These are phyloP conservation scores for Rhegmatorhina hoffmannsi DNA, from an alignment of 2,113 vertebrate genomes.

Conservation along the genomic window DNA sequence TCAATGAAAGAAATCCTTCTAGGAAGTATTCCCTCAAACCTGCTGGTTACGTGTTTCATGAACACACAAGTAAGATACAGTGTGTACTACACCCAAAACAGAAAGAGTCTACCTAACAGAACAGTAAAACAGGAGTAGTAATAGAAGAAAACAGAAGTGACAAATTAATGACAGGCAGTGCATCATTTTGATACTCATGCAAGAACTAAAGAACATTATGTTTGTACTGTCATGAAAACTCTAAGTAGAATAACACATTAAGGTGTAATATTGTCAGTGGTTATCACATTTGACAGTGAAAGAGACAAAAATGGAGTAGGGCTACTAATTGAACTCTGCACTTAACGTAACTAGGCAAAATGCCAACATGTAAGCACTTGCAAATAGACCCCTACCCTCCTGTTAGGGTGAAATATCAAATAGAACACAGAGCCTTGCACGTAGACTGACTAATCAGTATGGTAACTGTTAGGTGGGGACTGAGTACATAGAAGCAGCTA, in stretches of 20 bases:
- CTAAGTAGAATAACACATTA: background rate
- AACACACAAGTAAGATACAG: background rate
- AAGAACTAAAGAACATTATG: background rate
- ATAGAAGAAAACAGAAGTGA: background rate
- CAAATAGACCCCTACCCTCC: too few species aligned
- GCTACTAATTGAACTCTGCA: too few species aligned
- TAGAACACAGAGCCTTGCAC: too few species aligned
- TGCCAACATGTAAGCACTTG: too few species aligned
- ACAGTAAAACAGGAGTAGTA: background rate
- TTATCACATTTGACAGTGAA: background rate
- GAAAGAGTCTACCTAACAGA: background rate
- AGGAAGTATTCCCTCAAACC: background rate
- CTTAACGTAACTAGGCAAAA: too few species aligned
- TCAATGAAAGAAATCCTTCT: background rate
- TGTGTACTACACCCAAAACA: background rate
- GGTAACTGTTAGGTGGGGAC: too few species aligned
- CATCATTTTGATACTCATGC: background rate
- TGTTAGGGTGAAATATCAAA: too few species aligned
- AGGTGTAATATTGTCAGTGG: background rate
- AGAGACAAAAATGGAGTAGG: too few species aligned
- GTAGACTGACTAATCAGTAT: too few species aligned
- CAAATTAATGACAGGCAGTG: background rate
- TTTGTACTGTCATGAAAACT: background rate
- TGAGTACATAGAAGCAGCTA: too few species aligned
- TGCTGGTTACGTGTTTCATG: background rate